phyloP scores from a whole-genome alignment of 2,888 invertebrate genomes.

The Xestia c-nigrum region DNA sequence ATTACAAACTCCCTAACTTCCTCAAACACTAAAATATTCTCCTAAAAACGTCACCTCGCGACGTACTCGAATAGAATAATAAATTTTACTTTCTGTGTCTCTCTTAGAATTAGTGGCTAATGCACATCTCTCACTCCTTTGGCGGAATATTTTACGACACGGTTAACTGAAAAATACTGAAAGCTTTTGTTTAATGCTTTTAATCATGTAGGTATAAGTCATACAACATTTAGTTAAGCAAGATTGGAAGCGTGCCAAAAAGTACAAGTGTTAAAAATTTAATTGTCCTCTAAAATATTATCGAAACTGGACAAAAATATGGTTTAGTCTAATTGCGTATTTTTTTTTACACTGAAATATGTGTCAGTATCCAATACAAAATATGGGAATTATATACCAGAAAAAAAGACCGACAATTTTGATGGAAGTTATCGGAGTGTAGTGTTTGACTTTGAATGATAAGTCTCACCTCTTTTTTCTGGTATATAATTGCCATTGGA shows the following conservation, averaged over 20 bases:
- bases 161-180: constrained; percentile 11
- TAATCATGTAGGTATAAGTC: neutral
- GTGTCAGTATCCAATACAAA: too few relatives aligned
- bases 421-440: too few relatives aligned
- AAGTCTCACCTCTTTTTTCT: too few relatives aligned
- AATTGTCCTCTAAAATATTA: neutral
- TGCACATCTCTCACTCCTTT: constrained; percentile 65
- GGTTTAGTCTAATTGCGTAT: neutral
- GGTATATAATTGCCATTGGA: neutral
- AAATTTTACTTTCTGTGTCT: constrained; percentile 77
- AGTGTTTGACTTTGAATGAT: too few relatives aligned
- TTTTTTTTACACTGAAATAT: too few relatives aligned
- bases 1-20: constrained; percentile 89
- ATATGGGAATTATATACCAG: too few relatives aligned
- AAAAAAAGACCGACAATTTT: too few relatives aligned
- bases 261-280: neutral
- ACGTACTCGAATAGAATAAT: constrained; percentile 82
- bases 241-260: neutral
- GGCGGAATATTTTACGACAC: constrained; percentile 38
- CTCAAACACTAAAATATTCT: constrained; percentile 89
- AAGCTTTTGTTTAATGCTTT: constrained; percentile 10
- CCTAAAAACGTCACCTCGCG: constrained; percentile 88
- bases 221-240: neutral
- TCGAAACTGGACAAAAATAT: neutral
- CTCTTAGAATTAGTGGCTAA: constrained; percentile 68